Base-by-base conservation (phyloP, 2,113 vertebrate genomes). In the Glaucomys volans region DNA sequence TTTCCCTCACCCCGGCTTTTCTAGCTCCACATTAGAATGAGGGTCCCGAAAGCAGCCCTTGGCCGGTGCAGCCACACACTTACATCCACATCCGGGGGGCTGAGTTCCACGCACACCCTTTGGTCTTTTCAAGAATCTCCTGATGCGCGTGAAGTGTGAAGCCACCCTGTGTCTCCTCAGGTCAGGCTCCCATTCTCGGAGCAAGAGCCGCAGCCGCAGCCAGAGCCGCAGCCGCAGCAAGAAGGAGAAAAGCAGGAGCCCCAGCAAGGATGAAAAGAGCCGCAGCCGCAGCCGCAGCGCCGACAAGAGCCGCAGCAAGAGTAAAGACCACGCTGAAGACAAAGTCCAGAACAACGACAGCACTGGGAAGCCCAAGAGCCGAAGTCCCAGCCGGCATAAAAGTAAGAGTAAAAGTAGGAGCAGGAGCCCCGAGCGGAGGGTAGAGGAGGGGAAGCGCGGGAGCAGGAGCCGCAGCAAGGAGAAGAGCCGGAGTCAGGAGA, bases 161-260 rank as follows among this genome's bases (percentile, higher is more conserved):
- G 50, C 52, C 10, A 1, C 35, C 26, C 44, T 42, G 64, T 98
- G 50, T 77, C 7, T 83, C 98, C 97, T 40, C 97, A 99, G 99
- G 98, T 99, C 99, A 9, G 99, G 98, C 17, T 99, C 99, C 42
- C 99, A 97, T 77, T 99, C 99, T 96, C 98, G 98, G 94, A 99
- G 98, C 98, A 99, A 99, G 98, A 99, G 99, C 93, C 98, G 96
- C 90, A 99, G 99, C 97, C 98, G 98, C 94, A 99, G 99, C 98
- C 98, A 98, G 97, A 99, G 98, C 89, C 98, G 96, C 94, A 98
- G 98, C 95, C 98, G 98, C 85, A 98, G 98, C 97, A 98, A 99
- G 91, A 99, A 99, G 97, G 98, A 98, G 14, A 99, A 99, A 96
- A 99, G 98, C 98, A 97, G 98, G 86, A 99, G 99, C 97, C 98